Evolutionary conservation across 2,113 vertebrate species (phyloP).

Genomic region (Electrona antarctica): DNA sequence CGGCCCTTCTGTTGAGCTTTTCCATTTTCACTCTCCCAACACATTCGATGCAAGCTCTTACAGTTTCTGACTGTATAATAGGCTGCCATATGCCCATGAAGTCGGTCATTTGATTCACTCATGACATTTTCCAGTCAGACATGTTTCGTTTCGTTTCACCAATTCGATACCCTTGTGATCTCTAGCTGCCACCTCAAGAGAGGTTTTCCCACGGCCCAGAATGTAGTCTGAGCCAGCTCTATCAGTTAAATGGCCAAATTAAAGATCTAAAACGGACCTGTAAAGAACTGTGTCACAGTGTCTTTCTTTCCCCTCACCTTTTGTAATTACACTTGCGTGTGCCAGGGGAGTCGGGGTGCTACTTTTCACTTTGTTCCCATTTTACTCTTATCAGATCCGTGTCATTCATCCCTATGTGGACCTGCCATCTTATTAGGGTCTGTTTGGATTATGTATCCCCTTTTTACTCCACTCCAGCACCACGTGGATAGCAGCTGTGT

Average conservation of each 20-base stretch:
- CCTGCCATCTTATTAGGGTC: neutral
- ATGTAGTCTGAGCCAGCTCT: too few relatives aligned
- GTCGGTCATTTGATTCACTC: too few relatives aligned
- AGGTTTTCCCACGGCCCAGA: too few relatives aligned
- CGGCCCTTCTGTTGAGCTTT: neutral
- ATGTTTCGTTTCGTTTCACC: neutral
- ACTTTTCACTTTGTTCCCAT: too few relatives aligned
- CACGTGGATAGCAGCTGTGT: slow-evolving; percentile 6
- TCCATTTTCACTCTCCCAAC: neutral
- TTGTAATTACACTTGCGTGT: too few relatives aligned
- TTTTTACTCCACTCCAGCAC: neutral
- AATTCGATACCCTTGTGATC: neutral
- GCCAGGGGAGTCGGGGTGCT: too few relatives aligned
- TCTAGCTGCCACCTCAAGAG: neutral
- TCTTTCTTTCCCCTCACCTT: neutral
- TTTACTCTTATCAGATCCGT: neutral
- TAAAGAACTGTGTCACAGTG: neutral
- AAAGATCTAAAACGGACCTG: too few relatives aligned
- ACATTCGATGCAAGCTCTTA: slow-evolving; percentile 3
- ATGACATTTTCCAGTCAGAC: too few relatives aligned
- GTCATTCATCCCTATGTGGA: neutral
- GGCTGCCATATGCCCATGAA: too few relatives aligned
- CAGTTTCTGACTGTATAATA: slow-evolving; percentile 7
- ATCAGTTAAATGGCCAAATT: too few relatives aligned
- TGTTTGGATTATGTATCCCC: neutral